Base-by-base conservation (phyloP, 1,140 invertebrate species). In the Andrena cerasifolii region DNA sequence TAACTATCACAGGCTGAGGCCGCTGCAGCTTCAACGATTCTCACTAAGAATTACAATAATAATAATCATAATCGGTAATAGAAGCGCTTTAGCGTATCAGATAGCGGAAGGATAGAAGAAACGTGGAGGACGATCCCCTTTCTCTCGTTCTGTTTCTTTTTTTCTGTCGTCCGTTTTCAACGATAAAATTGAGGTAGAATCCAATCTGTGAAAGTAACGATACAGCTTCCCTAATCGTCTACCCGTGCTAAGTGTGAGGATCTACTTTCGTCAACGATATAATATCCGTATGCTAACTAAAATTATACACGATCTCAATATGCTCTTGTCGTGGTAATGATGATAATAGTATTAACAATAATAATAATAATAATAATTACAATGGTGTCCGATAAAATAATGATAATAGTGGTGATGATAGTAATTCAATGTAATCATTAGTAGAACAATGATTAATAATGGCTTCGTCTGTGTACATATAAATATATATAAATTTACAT, bases 1-100 rank as follows among this genome's bases (percentile, higher is more conserved):
- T 86, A 91, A 87, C 91, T 93, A 93, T 93, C 91, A 93, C 91
- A 93, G 92, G 86, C 89, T 91, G 92, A 92, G 89, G 89, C 91
- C 90, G 90, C 91, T 91, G 92, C 86, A 91, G 89, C 83, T 68
- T 86, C 84, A 88, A 89, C 80, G 66, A 79, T 71, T 83, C 75
- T 67, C 26, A 21, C 24, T 76, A 53, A n/a, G 58, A 51, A 16
- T 68, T 43, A 67, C 62, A 72, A 72, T 59, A 72, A 21, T 33
- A 33, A 45, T 33, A 47, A 14, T n/a, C 40, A 16, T 62, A 83
- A 67, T 40, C 65, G 67, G 71, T 40, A 40, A 40, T 75, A 26
- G 51, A 79, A 67, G 62, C 76, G 49, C 66, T 76, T 82, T 31
- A 63, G 59, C 8, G 43, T 40, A 54, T 26, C 24, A 72, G 54